Base-by-base conservation (phyloP, 2,113 vertebrate species). In the Coptodon bakossiorum region DNA sequence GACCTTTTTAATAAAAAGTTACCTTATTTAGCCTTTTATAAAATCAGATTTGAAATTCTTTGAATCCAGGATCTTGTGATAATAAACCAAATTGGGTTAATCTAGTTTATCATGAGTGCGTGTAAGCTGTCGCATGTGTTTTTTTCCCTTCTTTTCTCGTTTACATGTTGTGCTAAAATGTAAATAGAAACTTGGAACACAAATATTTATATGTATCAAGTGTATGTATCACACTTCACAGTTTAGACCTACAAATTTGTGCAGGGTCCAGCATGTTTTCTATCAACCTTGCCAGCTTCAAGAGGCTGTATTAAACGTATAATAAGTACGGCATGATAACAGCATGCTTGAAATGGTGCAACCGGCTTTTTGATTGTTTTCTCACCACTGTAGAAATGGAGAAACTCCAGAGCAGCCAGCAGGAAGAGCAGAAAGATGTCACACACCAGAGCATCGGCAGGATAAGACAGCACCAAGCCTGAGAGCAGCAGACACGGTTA, bases 381-480 rank as follows among this genome's bases (percentile, higher is more conserved):
- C 83, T 94, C 93, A 98, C 98, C 98, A 9, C 96, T 83, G 93
- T 96, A 95, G 1, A 97, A 81, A 17, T 94, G 95, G 9, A 90
- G 80, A 17, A 80, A 85, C 91, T 98, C 97, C 27, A 98, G 88
- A 82, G 91, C 10, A 59, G 95, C 96, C 97, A 97, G 97, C 10
- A 97, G 34, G 73, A 97, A 76, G n/a, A 98, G 97, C 68, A 98
- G 89, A 0, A 80, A 12, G 16, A 98, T 90, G 84, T 98, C 98
- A 7, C 95, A 89, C 81, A 83, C 87, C 89, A 98, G 86, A 48
- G 90, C 86, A 3, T 85, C 85, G 29, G 86, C 83, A 3, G 97
- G 97, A 10, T 97, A 98, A 85, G 96, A 97, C 94, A 98, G 95
- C 57, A 92, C 93, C 82, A 96, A 95, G 86, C 96, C 98, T 98